Evolutionary conservation across 1,140 invertebrate species (phyloP), one percentile per base, ranked within the genome.

Genomic region (Pseudomyrmex cubaensis): DNA sequence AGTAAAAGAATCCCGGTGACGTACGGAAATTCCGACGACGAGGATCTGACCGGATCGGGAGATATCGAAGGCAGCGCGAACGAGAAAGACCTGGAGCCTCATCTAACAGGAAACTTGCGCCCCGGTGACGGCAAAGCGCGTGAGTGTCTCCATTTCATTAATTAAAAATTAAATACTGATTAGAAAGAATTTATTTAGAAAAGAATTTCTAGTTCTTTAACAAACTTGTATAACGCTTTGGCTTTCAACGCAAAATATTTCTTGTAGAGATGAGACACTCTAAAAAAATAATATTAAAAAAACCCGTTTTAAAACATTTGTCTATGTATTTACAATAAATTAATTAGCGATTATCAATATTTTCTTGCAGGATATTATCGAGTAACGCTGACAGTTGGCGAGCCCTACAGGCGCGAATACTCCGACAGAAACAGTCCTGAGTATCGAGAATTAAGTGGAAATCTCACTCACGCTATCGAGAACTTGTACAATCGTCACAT

Each of bases 351-450:
- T n/a, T 83, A 75, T 3, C 3, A 8, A n/a, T 25, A 3, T 74
- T 35, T 67, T 75, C 75, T 90, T 69, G 2, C 82, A 94, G 94
- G 85, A 73, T 90, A 90, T 17, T 94, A 94, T 76, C 89, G 93
- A 67, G 85, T 94, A 25, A 93, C 92, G 0, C 56, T 94, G 61
- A 92, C 85, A 8, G 90, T 94, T 22, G 82, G 84, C 10, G 94
- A 94, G 61, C 93, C 93, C 0, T 94, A 91, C 72, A 86, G 77
- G n/a, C 77, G 84, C 64, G 89, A 90, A 54, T 92, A 93, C 17
- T 80, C 86, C 50, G 89, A 93, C 52, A 90, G 92, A 73, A 90
- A 90, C 54, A 93, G 90, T 54, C 78, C 78, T 8, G 90, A 92
- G 13, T 94, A 93, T 74, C 83, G 87, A 72, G 83, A 91, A 46